Evolutionary conservation across 1,140 invertebrate genomes (phyloP), one percentile per base, ranked within the genome.

Genomic region (Liolophura sinensis): DNA sequence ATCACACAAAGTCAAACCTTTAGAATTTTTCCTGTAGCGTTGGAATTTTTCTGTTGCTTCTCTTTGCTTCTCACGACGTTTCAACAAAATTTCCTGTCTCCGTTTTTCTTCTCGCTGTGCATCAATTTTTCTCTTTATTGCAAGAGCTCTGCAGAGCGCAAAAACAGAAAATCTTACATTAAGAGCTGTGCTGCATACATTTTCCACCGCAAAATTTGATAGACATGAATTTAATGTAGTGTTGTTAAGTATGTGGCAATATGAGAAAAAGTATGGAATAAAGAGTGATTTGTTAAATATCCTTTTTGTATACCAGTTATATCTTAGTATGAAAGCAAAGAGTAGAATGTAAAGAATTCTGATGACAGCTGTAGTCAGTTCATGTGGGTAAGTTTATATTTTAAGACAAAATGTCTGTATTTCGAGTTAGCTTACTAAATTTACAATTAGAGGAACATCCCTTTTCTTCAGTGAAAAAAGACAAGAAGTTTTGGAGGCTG

Each of bases 21-120:
- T 31, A 27, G 24, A 60, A 60, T n/a, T n/a, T 1, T 20, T 20
- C 40, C 15, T 64, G 60, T 72, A 73, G 48, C 79, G 49, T 57
- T 81, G 79, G 65, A 75, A 81, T 60, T 73, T 75, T 65, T 81
- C 79, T 51, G 79, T 81, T 14, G 79, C 79, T 51, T 76, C 71
- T 50, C 71, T 67, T 52, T 80, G 78, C 64, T 75, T 63, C 52
- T 80, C 71, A 47, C 71, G 68, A 14, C 79, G 56, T 60, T 72
- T 73, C 18, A 62, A 31, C 57, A 81, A 64, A 60, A 81, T 81
- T 24, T 73, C 72, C 61, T 80, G 74, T 57, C 79, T 65, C 47
- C 79, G 62, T 65, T 74, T 76, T 65, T 81, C 79, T 69, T 80
- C 78, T 60, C 70, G 66, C 40, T 74, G 57, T 58, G 68, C 71